Evolutionary conservation across 2,797 vertebrate genomes (phyloP).

Genomic region (Cossypha caffra): DNA sequence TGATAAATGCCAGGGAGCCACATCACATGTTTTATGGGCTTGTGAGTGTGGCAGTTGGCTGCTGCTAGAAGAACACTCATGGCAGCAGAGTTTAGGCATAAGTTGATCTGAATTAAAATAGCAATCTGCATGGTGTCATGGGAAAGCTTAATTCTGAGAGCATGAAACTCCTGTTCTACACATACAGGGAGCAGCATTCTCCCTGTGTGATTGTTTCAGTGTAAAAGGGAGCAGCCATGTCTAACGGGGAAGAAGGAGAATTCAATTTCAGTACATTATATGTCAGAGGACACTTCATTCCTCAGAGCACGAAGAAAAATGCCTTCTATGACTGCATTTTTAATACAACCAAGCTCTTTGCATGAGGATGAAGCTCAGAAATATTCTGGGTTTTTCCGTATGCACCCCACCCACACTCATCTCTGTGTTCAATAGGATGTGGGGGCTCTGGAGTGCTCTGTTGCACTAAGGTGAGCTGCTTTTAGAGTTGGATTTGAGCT

Average conservation of each 20-base stretch:
- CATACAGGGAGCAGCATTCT: background rate
- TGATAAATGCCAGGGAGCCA: background rate
- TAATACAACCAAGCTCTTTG: background rate
- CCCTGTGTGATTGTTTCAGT: background rate
- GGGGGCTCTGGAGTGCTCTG: background rate
- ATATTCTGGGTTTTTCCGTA: background rate
- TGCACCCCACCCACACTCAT: background rate
- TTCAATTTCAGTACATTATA: background rate
- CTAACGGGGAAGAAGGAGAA: background rate
- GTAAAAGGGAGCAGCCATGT: background rate
- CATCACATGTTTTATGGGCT: background rate
- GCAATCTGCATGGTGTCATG: background rate
- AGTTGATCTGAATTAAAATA: background rate
- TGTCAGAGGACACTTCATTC: background rate
- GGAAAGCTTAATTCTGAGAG: background rate
- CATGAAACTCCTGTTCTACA: background rate
- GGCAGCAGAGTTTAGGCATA: background rate
- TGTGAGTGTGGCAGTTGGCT: background rate
- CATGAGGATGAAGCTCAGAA: background rate
- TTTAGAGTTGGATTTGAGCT: background rate
- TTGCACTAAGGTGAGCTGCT: background rate
- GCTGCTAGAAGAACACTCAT: background rate
- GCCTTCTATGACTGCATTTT: background rate
- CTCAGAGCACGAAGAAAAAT: background rate
- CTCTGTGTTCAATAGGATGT: background rate